These are phyloP conservation scores for Trachelus troglodyta DNA, from an alignment of 2,888 invertebrate genomes.

Conservation along the genomic window DNA sequence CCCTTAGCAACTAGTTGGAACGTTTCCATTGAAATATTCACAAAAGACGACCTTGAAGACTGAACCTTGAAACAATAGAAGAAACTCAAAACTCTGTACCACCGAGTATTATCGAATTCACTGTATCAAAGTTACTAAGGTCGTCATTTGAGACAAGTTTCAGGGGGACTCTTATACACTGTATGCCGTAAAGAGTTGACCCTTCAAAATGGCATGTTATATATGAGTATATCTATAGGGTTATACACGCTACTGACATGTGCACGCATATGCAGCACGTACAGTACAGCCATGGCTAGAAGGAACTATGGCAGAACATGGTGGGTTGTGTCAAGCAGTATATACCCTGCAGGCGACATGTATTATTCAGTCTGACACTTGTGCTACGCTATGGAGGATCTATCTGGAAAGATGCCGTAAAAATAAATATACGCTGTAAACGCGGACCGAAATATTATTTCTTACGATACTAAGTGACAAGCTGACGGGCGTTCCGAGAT, in stretches of 20 bases:
- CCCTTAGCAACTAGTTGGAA: neutral
- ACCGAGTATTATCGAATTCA: neutral
- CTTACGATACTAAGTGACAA: slow-evolving; percentile 51
- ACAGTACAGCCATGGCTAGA: neutral
- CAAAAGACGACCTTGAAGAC: neutral
- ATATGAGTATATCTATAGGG: slow-evolving; percentile 1
- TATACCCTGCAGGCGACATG: slow-evolving; percentile 53
- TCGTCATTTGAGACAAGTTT: neutral
- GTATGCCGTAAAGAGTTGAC: neutral
- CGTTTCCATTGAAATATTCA: neutral
- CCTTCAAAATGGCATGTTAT: neutral
- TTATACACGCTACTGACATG: slow-evolving; percentile 7
- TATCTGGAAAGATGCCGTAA: slow-evolving; percentile 31
- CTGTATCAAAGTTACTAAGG: neutral
- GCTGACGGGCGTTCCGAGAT: slow-evolving; percentile 50
- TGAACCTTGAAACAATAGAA: neutral
- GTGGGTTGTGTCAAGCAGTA: slow-evolving; percentile 48
- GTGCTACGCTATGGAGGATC: slow-evolving; percentile 44
- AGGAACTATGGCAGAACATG: slow-evolving; percentile 24
- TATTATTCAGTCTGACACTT: slow-evolving; percentile 62
- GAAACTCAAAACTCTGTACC: neutral
- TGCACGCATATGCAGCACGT: slow-evolving; percentile 11
- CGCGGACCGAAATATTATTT: slow-evolving; percentile 27
- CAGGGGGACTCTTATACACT: neutral
- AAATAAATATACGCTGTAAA: slow-evolving; percentile 23